Evolutionary conservation across 2,888 invertebrate genomes (phyloP), one percentile per base, ranked within the genome.

Genomic region (Itoplectis maculator): DNA sequence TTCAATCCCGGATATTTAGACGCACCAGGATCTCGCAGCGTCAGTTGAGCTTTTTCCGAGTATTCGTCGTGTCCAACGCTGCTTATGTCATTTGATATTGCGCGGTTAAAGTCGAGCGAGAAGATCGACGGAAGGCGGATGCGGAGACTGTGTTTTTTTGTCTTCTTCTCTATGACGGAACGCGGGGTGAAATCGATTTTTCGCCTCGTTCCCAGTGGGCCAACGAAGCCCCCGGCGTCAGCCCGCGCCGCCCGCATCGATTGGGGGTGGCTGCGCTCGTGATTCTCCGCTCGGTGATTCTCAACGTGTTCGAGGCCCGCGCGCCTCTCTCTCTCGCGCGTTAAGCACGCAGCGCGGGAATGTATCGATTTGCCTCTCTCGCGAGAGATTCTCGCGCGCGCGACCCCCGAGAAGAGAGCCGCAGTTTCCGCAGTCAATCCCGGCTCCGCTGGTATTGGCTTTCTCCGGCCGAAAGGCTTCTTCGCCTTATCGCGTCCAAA

Each of bases 1-100:
- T 73, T 49, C 20, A 49, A 63, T 61, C 63, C 49, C 61, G 49
- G 63, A 49, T 73, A 73, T 73, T 73, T 73, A 29, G 37, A 18
- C 18, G 56, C 29, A 59, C 56, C 29, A 59, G 49, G 29, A 29
- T 9, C 61, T 47, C 42, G n/a, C 37, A 37, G 18, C 15, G 20
- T 49, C 45, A 42, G 20, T 7, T 18, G 20, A 23, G 35, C 20
- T 6, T 49, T 40, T 18, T 11, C 56, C 29, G 5, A n/a, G 35
- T 47, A n/a, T n/a, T n/a, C n/a, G 75, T 66, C 40, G 0, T 15
- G 35, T 35, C 35, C 51, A n/a, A n/a, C n/a, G n/a, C n/a, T n/a
- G 37, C 15, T 51, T 51, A 11, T 51, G 2, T 0, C 8, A 37
- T 15, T 15, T 37, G 37, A 61, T 37, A 40, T 40, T 61, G 9